Conservation (phyloP, 2,797 vertebrate genomes). For the Glossophaga mutica region DNA sequence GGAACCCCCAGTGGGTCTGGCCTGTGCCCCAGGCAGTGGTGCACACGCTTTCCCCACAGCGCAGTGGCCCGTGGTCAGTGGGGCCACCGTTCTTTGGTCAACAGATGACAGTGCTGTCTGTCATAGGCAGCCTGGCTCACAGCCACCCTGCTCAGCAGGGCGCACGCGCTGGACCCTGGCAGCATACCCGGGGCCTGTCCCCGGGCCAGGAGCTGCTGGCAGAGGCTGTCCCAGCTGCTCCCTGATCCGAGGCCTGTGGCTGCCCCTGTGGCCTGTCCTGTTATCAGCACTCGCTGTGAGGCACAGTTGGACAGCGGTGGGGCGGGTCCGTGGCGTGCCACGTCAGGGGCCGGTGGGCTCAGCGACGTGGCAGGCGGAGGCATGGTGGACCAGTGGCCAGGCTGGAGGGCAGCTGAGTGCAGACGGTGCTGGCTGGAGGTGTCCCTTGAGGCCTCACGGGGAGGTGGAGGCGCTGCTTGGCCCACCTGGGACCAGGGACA, state of each 20-base stretch:
- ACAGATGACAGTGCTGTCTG: background rate
- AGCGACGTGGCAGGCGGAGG: background rate
- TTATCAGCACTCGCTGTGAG: background rate
- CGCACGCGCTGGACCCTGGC: background rate
- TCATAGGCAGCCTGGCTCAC: background rate
- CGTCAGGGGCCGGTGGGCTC: background rate
- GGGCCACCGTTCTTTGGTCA: background rate
- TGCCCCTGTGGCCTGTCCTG: background rate
- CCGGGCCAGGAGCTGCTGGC: conserved; percentile 35
- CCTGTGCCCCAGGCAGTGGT: background rate
- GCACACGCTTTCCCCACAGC: background rate
- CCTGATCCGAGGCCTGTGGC: conserved; percentile 20
- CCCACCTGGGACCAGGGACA: background rate
- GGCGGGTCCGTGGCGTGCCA: background rate
- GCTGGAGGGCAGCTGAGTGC: background rate
- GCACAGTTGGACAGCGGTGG: background rate
- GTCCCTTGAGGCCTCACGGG: conserved; percentile 48
- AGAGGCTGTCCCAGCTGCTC: background rate
- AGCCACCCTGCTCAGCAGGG: background rate
- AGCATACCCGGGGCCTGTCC: background rate
- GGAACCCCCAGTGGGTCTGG: background rate
- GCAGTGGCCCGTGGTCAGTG: background rate
- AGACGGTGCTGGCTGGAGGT: conserved; percentile 59
- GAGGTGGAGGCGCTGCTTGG: conserved; percentile 63
- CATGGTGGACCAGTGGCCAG: background rate